phyloP scores from a whole-genome alignment of 2,797 vertebrate genomes.

The Rhinogobio ventralis region DNA sequence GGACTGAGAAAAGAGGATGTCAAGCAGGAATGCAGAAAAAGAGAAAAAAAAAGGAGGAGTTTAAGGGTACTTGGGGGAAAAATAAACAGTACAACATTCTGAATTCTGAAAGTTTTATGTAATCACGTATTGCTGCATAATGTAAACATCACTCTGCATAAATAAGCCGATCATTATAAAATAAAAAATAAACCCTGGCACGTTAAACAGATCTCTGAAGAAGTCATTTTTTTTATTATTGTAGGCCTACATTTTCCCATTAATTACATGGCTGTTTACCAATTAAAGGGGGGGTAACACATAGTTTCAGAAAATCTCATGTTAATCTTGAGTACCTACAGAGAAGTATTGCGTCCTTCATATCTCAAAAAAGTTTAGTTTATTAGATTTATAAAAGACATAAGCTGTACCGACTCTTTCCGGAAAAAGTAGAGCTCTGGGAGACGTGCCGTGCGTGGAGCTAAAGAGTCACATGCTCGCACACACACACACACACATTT shows the following conservation, averaged over 20 bases:
- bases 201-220: background rate
- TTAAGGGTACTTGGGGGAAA: background rate
- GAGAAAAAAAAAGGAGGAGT: slow-evolving; percentile 29
- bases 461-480: too few species aligned
- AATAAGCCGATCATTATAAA: too few species aligned
- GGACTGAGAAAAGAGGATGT: slow-evolving; percentile 39
- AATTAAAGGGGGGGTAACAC: background rate
- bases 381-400: too few species aligned
- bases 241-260: background rate
- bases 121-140: background rate
- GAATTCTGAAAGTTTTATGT: background rate
- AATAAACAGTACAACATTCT: background rate
- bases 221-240: background rate
- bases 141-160: background rate
- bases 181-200: too few species aligned
- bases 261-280: background rate
- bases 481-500: too few species aligned
- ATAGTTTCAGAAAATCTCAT: too few species aligned
- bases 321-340: too few species aligned
- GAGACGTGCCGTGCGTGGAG: too few species aligned
- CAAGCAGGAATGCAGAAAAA: slow-evolving; percentile 34
- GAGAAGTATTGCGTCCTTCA: too few species aligned
- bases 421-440: too few species aligned
- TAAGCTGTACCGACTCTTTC: too few species aligned
- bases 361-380: too few species aligned